Conservation (phyloP, 2,888 invertebrate genomes). For the Siphlonurus alternatus region DNA sequence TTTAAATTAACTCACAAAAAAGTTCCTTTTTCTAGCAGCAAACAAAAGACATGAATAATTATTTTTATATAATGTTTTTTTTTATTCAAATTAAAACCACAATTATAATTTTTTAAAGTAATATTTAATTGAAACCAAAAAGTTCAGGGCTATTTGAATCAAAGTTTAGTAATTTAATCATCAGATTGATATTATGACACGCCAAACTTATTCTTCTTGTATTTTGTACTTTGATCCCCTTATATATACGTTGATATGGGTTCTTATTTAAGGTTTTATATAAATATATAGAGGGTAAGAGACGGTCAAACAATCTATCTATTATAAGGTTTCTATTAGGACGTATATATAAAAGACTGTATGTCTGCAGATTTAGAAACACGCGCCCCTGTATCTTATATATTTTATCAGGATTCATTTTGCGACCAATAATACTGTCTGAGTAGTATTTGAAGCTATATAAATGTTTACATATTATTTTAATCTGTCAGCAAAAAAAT, state of each 20-base stretch:
- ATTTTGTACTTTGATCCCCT: neutral
- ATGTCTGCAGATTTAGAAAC: neutral
- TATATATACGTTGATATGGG: neutral
- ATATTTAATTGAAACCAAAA: neutral
- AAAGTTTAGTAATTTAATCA: neutral
- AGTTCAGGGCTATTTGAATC: neutral
- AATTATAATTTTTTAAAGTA: neutral
- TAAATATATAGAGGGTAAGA: neutral
- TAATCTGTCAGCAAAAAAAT: neutral
- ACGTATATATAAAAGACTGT: neutral
- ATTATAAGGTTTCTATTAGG: neutral
- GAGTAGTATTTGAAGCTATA: neutral
- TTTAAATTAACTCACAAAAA: neutral
- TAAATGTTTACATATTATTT: neutral
- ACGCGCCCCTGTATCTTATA: neutral
- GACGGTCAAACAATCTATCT: neutral
- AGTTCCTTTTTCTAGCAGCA: neutral
- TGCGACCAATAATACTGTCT: neutral
- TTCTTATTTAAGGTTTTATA: neutral
- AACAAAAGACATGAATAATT: neutral
- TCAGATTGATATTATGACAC: no score
- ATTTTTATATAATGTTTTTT: neutral
- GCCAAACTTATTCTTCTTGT: neutral
- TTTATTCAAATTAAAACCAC: neutral
- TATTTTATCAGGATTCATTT: neutral